Percentiles rank a stretch among this genome's conserved stretches.
These are phyloP conservation scores for Drosophila neonasuta DNA, from an alignment of 2,888 invertebrate genomes.

Conservation along the genomic window DNA sequence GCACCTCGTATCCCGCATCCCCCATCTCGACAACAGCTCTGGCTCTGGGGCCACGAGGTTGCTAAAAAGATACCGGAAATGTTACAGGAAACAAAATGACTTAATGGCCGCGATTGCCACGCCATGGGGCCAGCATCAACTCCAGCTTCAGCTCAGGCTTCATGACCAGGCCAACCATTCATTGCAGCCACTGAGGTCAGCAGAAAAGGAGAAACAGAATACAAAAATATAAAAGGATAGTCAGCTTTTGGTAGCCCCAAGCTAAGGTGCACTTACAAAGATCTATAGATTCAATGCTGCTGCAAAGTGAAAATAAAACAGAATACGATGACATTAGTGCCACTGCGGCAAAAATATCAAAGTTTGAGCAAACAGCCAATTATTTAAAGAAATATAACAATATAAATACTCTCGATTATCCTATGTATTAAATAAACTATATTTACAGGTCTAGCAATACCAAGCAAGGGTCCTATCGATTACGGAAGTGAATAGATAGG, in stretches of 20 bases:
- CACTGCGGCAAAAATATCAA: constrained; percentile 1
- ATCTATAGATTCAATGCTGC: constrained; percentile 24
- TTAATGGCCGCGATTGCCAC: constrained; percentile 74
- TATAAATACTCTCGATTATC: too few relatives aligned
- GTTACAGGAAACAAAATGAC: constrained; percentile 75
- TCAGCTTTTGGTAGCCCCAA: constrained; percentile 19
- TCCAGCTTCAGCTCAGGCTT: constrained; percentile 19
- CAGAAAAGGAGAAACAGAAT: constrained; percentile 36
- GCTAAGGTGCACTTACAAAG: constrained; percentile 45
- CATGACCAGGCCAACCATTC: constrained; percentile 48
- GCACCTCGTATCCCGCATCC: background rate
- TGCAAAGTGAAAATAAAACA: constrained; percentile 2
- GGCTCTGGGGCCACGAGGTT: constrained; percentile 39
- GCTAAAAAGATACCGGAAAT: constrained; percentile 77
- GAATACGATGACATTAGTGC: constrained; percentile 5
- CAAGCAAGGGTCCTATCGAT: too few relatives aligned
- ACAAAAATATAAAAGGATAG: constrained; percentile 29
- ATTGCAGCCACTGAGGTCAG: constrained; percentile 64
- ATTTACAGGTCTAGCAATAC: too few relatives aligned
- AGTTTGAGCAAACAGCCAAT: background rate
- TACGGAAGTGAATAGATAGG: too few relatives aligned
- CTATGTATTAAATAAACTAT: too few relatives aligned
- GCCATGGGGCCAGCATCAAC: constrained; percentile 47
- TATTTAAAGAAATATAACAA: background rate
- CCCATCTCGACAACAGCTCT: background rate